These are phyloP conservation scores for Suncus etruscus DNA, from an alignment of 2,113 vertebrate species.

Conservation along the genomic window DNA sequence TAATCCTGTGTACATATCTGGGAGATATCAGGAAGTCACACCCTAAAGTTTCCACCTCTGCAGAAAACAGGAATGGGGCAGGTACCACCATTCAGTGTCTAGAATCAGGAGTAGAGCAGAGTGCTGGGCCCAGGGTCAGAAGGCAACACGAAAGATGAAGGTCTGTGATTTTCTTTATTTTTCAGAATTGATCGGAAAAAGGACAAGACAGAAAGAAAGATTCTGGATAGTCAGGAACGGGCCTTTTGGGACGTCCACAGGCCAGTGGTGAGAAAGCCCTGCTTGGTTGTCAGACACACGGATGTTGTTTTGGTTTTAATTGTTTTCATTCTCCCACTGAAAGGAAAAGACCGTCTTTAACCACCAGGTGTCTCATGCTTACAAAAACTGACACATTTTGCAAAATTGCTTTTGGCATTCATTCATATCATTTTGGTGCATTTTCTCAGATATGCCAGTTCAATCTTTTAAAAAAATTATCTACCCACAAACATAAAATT, in stretches of 20 bases:
- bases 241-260: constrained; percentile 99
- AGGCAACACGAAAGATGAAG: background rate
- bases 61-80: background rate
- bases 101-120: background rate
- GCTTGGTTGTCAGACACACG: background rate
- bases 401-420: constrained; percentile 7
- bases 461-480: constrained; percentile 42
- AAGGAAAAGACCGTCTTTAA: constrained; percentile 45
- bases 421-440: background rate
- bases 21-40: background rate
- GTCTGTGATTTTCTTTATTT: constrained; percentile 50
- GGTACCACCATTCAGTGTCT: background rate
- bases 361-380: constrained; percentile 54
- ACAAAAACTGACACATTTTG: constrained; percentile 1
- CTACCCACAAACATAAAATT: constrained; percentile 4
- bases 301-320: background rate
- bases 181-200: constrained; percentile 97
- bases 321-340: background rate
- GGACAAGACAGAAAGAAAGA: constrained; percentile 98
- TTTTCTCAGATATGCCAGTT: constrained; percentile 15
- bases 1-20: background rate
- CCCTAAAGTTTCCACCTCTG: background rate
- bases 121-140: background rate
- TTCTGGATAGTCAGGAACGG: constrained; percentile 97
- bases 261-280: constrained; percentile 92